These are phyloP conservation scores for Collichthys lucidus DNA, from an alignment of 2,113 vertebrate genomes.

Conservation along the genomic window DNA sequence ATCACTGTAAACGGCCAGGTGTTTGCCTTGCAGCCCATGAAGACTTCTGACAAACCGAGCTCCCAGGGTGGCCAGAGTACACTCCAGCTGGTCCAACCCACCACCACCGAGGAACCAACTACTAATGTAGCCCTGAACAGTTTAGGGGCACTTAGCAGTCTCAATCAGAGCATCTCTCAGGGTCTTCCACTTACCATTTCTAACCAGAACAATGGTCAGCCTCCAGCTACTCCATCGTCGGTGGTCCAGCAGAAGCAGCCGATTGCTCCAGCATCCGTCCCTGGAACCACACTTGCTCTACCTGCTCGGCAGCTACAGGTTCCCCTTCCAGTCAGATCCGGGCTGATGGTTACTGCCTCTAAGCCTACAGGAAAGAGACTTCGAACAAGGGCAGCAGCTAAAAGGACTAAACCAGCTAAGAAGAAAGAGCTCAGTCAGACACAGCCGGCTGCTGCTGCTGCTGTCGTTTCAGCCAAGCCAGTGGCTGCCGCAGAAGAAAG, in stretches of 20 bases:
- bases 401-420: conserved; percentile 85
- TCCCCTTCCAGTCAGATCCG: conserved; percentile 54
- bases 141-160: conserved; percentile 94
- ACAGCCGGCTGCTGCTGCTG: conserved; percentile 39
- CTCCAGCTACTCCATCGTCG: conserved; percentile 79
- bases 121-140: conserved; percentile 95
- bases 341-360: conserved; percentile 47
- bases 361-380: conserved; percentile 73
- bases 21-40: conserved; percentile 95
- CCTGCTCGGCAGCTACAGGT: conserved; percentile 68
- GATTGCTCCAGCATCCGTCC: conserved; percentile 44
- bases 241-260: conserved; percentile 75
- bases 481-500: conserved; percentile 43
- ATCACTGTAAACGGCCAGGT: conserved; percentile 97
- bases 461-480: conserved; percentile 73
- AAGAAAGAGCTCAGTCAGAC: conserved; percentile 75
- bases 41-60: conserved; percentile 88
- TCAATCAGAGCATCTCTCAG: conserved; percentile 97
- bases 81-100: conserved; percentile 95
- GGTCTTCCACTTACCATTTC: conserved; percentile 83
- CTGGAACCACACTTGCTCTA: conserved; percentile 49
- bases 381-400: conserved; percentile 78
- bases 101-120: conserved; percentile 93
- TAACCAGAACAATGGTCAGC: conserved; percentile 87
- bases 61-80: conserved; percentile 85